Base-by-base conservation (phyloP, 1,140 invertebrate genomes). In the Ganaspis sp. region DNA sequence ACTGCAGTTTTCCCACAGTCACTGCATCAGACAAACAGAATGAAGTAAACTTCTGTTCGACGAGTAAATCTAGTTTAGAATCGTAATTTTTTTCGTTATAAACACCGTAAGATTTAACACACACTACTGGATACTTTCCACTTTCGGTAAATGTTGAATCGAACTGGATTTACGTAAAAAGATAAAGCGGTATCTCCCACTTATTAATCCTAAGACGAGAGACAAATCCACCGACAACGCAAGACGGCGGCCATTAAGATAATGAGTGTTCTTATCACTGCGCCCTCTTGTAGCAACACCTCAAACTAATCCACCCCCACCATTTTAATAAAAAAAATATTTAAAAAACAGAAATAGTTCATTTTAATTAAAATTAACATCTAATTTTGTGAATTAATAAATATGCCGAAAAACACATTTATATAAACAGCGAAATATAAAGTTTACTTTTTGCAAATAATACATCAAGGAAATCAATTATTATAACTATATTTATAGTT, bases 181-280 rank as follows among this genome's bases (percentile, higher is more conserved):
- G 58, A 64, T 64, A 64, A 64, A 29, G 58, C 58, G 26, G 21
- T 64, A 64, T 64, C 58, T 49, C 26, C 58, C 58, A 64, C 58
- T 34, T 15, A 64, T 64, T 64, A 64, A 29, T 64, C 12, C 15
- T 29, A 64, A 29, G 3, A 64, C 58, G 58, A 64, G 23, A 64
- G 15, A n/a, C 21, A 58, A 58, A n/a, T 58, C 26, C 9, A 77
- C 71, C 87, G 84, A 89, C 89, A 87, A 89, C 88, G 85, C 89
- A 82, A 88, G 84, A 88, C 87, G 80, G 87, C 88, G 81, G 90
- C 89, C 90, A 90, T 89, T 90, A 90, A 85, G 83, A 69, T 79
- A 89, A 85, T 88, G 86, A 89, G 76, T 73, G 72, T 29, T 69
- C 49, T 54, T 42, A 37, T 70, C 75, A 38, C 64, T 54, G 78